Conservation (phyloP, 2,113 vertebrate genomes). For the Heliornis fulica region DNA sequence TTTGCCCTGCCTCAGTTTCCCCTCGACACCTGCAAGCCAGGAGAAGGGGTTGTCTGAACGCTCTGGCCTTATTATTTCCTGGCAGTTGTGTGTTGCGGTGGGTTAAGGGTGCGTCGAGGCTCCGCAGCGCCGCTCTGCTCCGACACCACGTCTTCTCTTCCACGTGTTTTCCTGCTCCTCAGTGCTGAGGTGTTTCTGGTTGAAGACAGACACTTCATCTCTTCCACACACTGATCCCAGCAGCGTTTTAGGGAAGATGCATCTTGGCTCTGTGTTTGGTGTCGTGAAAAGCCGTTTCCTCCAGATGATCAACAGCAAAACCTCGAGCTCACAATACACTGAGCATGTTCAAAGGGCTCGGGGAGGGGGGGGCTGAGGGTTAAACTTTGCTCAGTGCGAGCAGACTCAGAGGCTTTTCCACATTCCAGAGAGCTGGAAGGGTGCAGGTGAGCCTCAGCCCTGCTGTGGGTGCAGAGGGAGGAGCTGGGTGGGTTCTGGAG, state of each 20-base stretch:
- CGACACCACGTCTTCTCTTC: rapidly evolving
- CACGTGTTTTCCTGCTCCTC: neutral
- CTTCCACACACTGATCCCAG: rapidly evolving
- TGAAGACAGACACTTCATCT: rapidly evolving
- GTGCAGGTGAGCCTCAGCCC: neutral
- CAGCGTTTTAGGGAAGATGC: neutral
- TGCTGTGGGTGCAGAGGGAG: too few species aligned
- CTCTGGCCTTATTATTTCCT: too few species aligned
- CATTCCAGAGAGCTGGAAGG: neutral
- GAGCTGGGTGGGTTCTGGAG: neutral
- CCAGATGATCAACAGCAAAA: neutral
- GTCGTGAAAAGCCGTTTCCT: neutral
- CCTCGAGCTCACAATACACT: neutral
- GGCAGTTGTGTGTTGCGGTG: rapidly evolving
- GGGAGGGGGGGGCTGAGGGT: neutral
- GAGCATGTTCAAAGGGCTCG: rapidly evolving
- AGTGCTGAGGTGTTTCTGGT: neutral
- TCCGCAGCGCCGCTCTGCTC: rapidly evolving
- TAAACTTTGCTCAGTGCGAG: rapidly evolving
- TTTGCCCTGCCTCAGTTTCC: neutral
- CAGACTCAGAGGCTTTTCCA: neutral
- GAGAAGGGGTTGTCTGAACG: neutral
- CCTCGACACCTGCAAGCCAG: neutral
- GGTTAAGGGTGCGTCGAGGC: too few species aligned
- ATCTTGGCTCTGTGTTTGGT: neutral